Conservation (phyloP, 1,140 invertebrate species). For the Samia ricini region DNA sequence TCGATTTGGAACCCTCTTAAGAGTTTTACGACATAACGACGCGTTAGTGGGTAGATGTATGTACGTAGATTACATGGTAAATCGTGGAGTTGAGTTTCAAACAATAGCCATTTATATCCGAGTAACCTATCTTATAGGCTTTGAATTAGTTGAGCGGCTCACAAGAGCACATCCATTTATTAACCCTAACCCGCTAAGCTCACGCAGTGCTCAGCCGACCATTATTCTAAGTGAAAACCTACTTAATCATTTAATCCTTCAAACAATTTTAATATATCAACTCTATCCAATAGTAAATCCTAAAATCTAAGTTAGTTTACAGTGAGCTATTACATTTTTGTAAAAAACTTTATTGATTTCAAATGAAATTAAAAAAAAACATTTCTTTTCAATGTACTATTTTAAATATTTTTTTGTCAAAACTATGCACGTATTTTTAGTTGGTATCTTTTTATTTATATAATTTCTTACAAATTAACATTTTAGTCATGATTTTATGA, state of each 20-base stretch:
- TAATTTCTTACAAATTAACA: too few relatives aligned
- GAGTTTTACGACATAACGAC: not conserved
- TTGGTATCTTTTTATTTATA: too few relatives aligned
- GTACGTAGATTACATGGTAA: not conserved
- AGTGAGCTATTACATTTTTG: too few relatives aligned
- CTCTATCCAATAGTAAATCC: too few relatives aligned
- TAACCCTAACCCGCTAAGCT: not conserved
- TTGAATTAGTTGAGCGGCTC: conserved; percentile 2
- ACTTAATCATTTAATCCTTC: not conserved
- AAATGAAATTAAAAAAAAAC: too few relatives aligned
- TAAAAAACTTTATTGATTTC: too few relatives aligned
- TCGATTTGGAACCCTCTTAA: not conserved
- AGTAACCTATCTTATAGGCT: not conserved
- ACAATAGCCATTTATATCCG: conserved; percentile 1
- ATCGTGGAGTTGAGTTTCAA: not conserved
- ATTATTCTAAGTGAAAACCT: not conserved
- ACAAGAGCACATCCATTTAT: not conserved
- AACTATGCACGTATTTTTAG: too few relatives aligned
- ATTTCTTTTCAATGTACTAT: too few relatives aligned
- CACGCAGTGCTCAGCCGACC: not conserved
- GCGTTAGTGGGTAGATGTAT: not conserved
- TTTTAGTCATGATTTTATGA: too few relatives aligned
- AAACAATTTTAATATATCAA: not conserved
- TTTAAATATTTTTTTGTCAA: too few relatives aligned
- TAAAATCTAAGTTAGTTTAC: too few relatives aligned